phyloP scores from a whole-genome alignment of 92 coral and sea anemone genomes.

The Palythoa grandiflora region DNA sequence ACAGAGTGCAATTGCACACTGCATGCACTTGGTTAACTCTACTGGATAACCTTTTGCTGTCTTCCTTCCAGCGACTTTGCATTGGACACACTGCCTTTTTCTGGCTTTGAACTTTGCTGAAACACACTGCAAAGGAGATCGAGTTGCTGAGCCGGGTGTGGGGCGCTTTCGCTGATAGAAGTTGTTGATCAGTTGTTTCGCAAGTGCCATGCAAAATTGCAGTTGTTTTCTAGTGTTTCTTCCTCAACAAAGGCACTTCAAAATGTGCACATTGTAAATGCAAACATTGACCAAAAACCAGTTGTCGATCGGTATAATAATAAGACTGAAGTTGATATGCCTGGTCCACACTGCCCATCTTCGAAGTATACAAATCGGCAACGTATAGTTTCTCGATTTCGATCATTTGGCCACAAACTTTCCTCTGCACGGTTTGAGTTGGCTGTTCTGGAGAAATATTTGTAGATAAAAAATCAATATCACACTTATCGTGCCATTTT shows the following conservation, averaged over 20 bases:
- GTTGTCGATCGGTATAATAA: background rate
- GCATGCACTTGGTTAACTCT: conserved; percentile 10
- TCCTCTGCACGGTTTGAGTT: background rate
- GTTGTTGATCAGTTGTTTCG: background rate
- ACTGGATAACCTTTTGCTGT: conserved; percentile 16
- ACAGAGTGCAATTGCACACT: conserved; percentile 32
- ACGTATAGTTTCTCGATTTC: background rate
- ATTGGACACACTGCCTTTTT: conserved; percentile 29
- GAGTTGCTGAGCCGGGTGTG: background rate
- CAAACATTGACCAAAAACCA: conserved; percentile 9
- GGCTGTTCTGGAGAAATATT: background rate
- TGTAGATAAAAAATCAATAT: conserved; percentile 12
- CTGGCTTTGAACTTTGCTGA: conserved; percentile 6
- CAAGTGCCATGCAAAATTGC: conserved; percentile 10
- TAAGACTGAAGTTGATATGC: background rate
- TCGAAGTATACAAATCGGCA: background rate
- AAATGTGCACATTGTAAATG: conserved; percentile 1
- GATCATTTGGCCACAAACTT: background rate
- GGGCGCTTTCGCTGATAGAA: background rate
- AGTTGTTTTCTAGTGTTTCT: conserved; percentile 10
- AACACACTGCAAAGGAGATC: background rate
- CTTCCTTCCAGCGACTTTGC: conserved; percentile 23
- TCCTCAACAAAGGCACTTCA: background rate
- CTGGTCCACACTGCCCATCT: conserved; percentile 4
- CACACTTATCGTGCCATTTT: conserved; percentile 4